phyloP scores from a whole-genome alignment of 1,140 invertebrate genomes.

The Calephelis virginiensis region DNA sequence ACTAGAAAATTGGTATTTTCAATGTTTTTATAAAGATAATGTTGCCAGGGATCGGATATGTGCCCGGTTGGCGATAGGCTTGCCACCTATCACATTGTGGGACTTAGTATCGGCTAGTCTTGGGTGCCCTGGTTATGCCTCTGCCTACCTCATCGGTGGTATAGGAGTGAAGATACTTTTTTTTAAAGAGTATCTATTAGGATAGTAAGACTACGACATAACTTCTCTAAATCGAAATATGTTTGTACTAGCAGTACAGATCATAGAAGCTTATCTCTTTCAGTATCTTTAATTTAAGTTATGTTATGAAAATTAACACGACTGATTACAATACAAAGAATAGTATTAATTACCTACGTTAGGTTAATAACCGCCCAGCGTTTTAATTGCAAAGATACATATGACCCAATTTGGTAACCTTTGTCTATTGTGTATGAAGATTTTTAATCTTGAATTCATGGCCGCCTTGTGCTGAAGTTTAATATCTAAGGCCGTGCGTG shows the following conservation, averaged over 20 bases:
- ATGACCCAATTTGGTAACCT: conserved; percentile 9
- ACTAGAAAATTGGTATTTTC: too few relatives aligned
- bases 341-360: not conserved
- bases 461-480: not conserved
- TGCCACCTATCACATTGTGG: too few relatives aligned
- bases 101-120: too few relatives aligned
- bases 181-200: too few relatives aligned
- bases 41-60: too few relatives aligned
- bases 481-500: conserved; percentile 3
- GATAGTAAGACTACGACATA: too few relatives aligned
- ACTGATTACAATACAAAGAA: not conserved
- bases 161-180: too few relatives aligned
- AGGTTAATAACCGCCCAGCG: conserved; percentile 6
- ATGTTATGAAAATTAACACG: not conserved
- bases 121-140: too few relatives aligned
- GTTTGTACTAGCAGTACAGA: not conserved
- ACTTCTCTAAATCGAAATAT: too few relatives aligned
- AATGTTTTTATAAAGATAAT: too few relatives aligned
- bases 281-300: not conserved
- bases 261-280: not conserved
- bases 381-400: conserved; percentile 26
- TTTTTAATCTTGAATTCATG: conserved; percentile 11
- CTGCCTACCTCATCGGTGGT: too few relatives aligned
- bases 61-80: too few relatives aligned
- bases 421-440: conserved; percentile 15